Base-by-base conservation (phyloP, 2,888 invertebrate genomes). In the Scaptomyza polygonia region DNA sequence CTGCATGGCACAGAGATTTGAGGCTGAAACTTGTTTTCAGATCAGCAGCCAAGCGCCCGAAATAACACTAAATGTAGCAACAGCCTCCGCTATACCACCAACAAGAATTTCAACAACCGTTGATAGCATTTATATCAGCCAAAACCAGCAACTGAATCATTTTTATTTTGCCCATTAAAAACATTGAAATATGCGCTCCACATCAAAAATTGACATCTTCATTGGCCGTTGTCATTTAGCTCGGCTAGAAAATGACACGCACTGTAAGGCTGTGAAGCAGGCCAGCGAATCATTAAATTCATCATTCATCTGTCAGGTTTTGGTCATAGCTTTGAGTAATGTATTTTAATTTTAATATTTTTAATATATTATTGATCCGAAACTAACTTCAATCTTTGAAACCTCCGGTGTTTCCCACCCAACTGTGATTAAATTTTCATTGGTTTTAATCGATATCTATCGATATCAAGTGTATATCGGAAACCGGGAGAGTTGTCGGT, bases 131-230 rank as follows among this genome's bases (percentile, higher is more conserved):
- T 77, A 79, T 78, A 74, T 86, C 55, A 79, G 67, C 57, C 71
- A 59, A 81, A 77, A 77, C 69, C 75, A 71, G 61, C 88, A 88
- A 85, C 85, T 85, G 85, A 85, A 85, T 88, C 87, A 85, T 88
- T 88, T 88, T 87, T 85, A 88, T 88, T 71, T 44, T 56, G 58
- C 67, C 77, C 69, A 85, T 87, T 87, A 64, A 67, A 67, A 68
- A 48, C 81, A 48, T 58, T 80, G 64, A 88, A 69, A 67, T 80
- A 88, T 67, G 79, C 81, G 70, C 77, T 72, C 86, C 84, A 86
- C 70, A 86, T 88, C 52, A 32, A 42, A 71, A 71, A 62, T 77
- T 70, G 88, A 78, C 87, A 61, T 61, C 71, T 78, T 55, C 59
- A 86, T 84, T 86, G 70, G 81, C 55, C 71, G 70, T 56, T 71